Evolutionary conservation across 2,797 vertebrate genomes (phyloP).

Genomic region (Enteromius fasciolatus): DNA sequence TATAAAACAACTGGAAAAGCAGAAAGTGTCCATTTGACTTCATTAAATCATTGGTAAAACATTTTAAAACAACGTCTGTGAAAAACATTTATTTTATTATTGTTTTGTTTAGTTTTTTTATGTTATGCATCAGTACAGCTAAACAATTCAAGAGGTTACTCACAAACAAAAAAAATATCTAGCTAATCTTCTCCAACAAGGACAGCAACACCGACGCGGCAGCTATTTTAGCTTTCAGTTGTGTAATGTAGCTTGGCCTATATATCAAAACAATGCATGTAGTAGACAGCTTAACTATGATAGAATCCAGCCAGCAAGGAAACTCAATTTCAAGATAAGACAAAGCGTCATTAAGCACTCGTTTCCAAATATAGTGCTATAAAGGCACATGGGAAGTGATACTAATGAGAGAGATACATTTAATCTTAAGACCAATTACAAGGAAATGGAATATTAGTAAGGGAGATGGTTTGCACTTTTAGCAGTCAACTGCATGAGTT

Average conservation of each 20-base stretch:
- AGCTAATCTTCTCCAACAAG: slow-evolving; percentile 46
- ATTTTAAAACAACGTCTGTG: not conserved
- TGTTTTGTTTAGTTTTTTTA: not conserved
- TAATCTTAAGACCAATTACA: slow-evolving; percentile 38
- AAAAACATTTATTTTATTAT: not conserved
- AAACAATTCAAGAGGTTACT: slow-evolving; percentile 27
- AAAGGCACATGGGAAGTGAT: slow-evolving; percentile 33
- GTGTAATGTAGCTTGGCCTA: slow-evolving; percentile 59
- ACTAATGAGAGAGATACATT: slow-evolving; percentile 48
- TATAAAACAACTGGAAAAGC: not conserved
- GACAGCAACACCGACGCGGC: slow-evolving; percentile 46
- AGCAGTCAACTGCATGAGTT: not conserved
- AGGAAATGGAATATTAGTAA: slow-evolving; percentile 11
- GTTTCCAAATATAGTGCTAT: slow-evolving; percentile 39
- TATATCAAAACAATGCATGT: slow-evolving; percentile 60
- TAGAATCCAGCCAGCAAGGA: slow-evolving; percentile 42
- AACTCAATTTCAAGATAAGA: slow-evolving; percentile 44
- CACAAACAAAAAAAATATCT: slow-evolving; percentile 36
- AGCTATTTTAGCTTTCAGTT: slow-evolving; percentile 58
- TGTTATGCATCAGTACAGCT: not conserved
- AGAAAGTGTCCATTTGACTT: not conserved
- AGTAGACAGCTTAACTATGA: slow-evolving; percentile 49
- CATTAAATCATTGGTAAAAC: not conserved
- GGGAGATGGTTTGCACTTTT: slow-evolving; percentile 15
- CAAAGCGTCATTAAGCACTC: slow-evolving; percentile 38